Conservation (phyloP, 2,113 vertebrate genomes). For the Rutilus rutilus region DNA sequence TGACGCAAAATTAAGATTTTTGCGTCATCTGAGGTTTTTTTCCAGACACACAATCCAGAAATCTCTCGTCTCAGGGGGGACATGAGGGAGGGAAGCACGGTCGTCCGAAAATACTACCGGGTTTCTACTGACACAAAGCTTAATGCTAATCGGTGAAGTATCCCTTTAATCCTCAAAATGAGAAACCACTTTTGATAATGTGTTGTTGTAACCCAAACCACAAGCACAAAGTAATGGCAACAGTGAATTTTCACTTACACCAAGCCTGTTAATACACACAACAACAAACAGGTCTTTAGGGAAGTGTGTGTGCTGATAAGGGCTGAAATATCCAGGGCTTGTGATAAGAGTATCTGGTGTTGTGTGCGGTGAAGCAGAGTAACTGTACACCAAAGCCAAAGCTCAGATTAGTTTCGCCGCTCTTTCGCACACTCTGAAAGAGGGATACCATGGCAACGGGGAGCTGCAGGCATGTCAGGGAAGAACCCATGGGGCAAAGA, state of each 20-base stretch:
- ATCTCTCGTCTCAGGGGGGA: too few relatives aligned
- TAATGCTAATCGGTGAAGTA: too few relatives aligned
- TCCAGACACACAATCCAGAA: too few relatives aligned
- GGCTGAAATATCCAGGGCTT: not conserved
- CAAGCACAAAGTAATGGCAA: not conserved
- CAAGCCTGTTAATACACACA: constrained; percentile 14
- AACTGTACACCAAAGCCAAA: constrained; percentile 41
- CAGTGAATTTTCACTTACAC: not conserved
- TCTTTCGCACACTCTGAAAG: constrained; percentile 4
- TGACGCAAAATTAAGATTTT: too few relatives aligned
- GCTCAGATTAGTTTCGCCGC: constrained; percentile 37
- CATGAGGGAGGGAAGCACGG: too few relatives aligned
- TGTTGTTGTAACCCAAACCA: constrained; percentile 16
- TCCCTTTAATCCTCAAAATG: not conserved
- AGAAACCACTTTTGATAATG: not conserved
- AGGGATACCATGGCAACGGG: constrained; percentile 19
- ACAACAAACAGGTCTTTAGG: constrained; percentile 28
- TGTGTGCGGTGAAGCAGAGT: constrained; percentile 24
- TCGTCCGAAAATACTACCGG: too few relatives aligned
- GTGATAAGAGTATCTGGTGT: constrained; percentile 42
- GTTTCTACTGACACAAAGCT: too few relatives aligned
- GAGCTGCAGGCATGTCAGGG: constrained; percentile 27
- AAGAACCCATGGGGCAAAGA: constrained; percentile 29
- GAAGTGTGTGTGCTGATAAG: constrained; percentile 1
- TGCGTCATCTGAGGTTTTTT: too few relatives aligned